Base-by-base conservation (phyloP, 23 tunicate species). In the Aplidium turbinatum region DNA sequence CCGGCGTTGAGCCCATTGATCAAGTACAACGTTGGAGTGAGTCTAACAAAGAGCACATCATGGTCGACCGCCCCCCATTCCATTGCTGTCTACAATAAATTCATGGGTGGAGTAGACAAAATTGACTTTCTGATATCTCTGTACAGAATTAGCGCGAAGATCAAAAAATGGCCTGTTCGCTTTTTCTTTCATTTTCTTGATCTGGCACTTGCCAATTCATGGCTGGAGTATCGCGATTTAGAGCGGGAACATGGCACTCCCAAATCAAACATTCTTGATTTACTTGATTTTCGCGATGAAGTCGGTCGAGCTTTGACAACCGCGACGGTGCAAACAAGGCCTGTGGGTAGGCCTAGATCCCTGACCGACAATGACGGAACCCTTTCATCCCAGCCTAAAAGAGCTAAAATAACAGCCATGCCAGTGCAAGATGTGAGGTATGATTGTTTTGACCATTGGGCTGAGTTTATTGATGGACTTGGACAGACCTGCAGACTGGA, bases 131-230 rank as follows among this genome's bases (percentile, higher is more conserved):
- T 60, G 35, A 28, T 60, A 4, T 60, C 67, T 30, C 35, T 24
- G 7, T 60, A 60, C n/a, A 11, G 67, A 24, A 60, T 60, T 24
- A 28, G n/a, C 5, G 9, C 36, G 7, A 60, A 28, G 21, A 27
- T 38, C 21, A 60, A 27, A 29, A 25, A 60, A 30, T 60, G 67
- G 67, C 35, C 67, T 30, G 6, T 60, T 24, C 67, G 67, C 36
- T 11, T 60, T 6, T 5, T 60, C 9, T 60, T 60, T 29, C 67
- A 60, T 30, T 60, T 60, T 60, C 7, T 60, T 25, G 67, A 60
- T n/a, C 6, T 60, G 67, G 67, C 67, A 27, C 9, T 30, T 24
- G 67, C n/a, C 35, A 60, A 28, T 27, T 60, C 67, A 5, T 60
- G 67, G 67, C 31, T 60, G 36, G 3, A 24, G 67, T 60, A 60